Evolutionary conservation across 64 coral and sea anemone genomes (phyloP), one percentile per base, ranked within the genome.

Genomic region (Porites lutea): DNA sequence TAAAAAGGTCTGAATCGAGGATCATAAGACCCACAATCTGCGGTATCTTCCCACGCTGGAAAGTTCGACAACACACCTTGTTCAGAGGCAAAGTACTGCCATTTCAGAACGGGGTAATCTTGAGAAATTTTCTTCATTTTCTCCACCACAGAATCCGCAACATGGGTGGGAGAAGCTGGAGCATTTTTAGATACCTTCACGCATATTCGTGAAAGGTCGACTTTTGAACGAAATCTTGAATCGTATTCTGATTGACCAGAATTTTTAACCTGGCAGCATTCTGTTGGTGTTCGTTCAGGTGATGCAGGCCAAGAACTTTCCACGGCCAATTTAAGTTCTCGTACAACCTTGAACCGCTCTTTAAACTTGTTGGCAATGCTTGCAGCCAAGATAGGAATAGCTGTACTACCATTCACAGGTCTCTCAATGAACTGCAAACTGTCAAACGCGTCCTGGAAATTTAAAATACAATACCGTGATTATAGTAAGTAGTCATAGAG

Each of bases 31-130:
- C 48, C 21, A 16, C 88, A 90, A 13, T 77, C 79, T 77, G 59
- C 49, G 1, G 4, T 27, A 8, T 79, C 60, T 58, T 64, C 71
- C 22, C 59, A 72, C 55, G 71, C 74, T 75, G 90, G 90, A 45
- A 62, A 92, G 59, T 49, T 86, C 16, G 79, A 10, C 5, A 52
- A 11, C 11, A 77, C 37, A 0, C 90, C 90, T 51, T 87, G 52
- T 64, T 92, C 69, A 9, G 90, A 87, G 4, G 81, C 90, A 27
- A 92, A 92, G 22, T 92, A 92, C 50, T 92, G 90, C 90, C 90
- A 92, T 19, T 74, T 92, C 2, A 75, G 49, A 4, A 47, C 12
- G 8, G 90, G 81, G 13, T 75, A 59, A 13, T 86, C 5, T n/a
- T 92, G 27, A n/a, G 75, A 44, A 54, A 86, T 78, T 3, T 47